These are phyloP conservation scores for Meandrina meandrites DNA, from an alignment of 92 coral and sea anemone species.

Conservation along the genomic window DNA sequence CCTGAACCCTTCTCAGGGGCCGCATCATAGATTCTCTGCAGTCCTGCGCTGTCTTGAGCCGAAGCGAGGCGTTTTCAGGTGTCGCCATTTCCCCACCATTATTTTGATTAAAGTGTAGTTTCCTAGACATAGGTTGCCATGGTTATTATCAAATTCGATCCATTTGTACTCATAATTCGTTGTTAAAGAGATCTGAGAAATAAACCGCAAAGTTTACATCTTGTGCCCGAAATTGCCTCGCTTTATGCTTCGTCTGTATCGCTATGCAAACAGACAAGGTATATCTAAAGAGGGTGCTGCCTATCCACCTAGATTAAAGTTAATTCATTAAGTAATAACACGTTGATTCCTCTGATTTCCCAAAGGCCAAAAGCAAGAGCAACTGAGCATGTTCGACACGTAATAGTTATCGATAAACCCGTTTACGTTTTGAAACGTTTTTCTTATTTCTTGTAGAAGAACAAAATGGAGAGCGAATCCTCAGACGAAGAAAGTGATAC, in stretches of 20 bases:
- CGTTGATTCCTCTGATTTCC: not conserved
- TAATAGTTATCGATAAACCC: no score
- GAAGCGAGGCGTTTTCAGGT: not conserved
- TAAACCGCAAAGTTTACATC: not conserved
- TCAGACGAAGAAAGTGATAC: slow-evolving; percentile 73
- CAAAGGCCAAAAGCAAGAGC: not conserved
- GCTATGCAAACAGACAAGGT: not conserved
- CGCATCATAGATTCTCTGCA: not conserved
- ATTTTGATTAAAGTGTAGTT: not conserved
- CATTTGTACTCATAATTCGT: no score
- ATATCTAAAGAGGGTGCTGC: not conserved
- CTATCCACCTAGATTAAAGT: not conserved
- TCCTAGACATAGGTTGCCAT: not conserved
- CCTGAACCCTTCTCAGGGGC: slow-evolving; percentile 28
- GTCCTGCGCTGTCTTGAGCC: not conserved
- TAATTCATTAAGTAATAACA: no score
- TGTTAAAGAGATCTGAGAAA: no score
- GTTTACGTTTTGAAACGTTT: not conserved
- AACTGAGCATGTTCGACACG: not conserved
- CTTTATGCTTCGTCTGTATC: not conserved
- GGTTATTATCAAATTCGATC: not conserved
- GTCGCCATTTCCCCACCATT: not conserved
- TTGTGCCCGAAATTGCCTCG: not conserved
- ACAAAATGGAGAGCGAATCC: slow-evolving; percentile 64
- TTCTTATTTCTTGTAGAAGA: slow-evolving; percentile 32